These are phyloP conservation scores for Caenorhabditis virilis DNA, from an alignment of 2,888 invertebrate species.

Conservation along the genomic window DNA sequence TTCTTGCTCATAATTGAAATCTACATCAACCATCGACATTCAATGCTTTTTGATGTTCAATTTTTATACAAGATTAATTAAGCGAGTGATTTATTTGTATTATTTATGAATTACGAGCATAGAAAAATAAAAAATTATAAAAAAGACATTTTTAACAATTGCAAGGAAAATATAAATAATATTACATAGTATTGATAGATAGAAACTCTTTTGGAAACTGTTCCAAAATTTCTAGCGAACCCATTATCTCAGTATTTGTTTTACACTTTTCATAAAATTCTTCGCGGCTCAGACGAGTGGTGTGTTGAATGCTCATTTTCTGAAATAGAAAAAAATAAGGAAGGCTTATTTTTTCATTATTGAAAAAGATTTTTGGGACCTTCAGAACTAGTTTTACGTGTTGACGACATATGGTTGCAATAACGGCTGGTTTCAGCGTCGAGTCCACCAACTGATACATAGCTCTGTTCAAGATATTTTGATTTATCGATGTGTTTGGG, in stretches of 20 bases:
- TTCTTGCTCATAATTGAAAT: too few relatives aligned
- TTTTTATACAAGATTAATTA: neutral
- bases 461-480: constrained; percentile 20
- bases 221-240: constrained; percentile 19
- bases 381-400: constrained; percentile 38
- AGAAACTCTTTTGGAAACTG: constrained; percentile 14
- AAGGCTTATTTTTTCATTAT: neutral
- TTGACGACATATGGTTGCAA: constrained; percentile 36
- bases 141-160: too few relatives aligned
- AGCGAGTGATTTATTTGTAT: neutral
- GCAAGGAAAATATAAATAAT: too few relatives aligned
- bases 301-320: constrained; percentile 50
- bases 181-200: too few relatives aligned
- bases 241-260: constrained; percentile 22
- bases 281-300: constrained; percentile 39
- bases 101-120: neutral
- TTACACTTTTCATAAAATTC: constrained; percentile 78
- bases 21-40: too few relatives aligned
- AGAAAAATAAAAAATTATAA: neutral
- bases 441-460: constrained; percentile 42
- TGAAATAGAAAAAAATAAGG: constrained; percentile 21
- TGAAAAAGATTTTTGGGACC: constrained; percentile 3
- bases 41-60: too few relatives aligned
- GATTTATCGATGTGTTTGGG: neutral
- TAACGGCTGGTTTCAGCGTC: constrained; percentile 33